phyloP scores from a whole-genome alignment of 1,140 invertebrate genomes.

The Papilio dardanus region DNA sequence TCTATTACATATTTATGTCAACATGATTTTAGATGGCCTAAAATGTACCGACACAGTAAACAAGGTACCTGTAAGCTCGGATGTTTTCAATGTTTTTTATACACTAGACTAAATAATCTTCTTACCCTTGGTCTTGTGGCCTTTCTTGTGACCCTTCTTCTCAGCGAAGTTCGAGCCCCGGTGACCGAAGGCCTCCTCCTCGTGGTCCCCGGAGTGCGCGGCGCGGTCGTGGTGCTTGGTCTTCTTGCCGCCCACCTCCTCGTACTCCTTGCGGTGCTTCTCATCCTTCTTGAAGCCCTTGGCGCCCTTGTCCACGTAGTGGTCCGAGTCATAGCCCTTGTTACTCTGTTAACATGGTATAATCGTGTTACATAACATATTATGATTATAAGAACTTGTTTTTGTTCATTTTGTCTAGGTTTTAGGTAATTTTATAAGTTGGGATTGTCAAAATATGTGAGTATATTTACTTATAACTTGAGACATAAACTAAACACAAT shows the following conservation, averaged over 20 bases:
- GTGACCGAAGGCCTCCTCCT: slow-evolving; percentile 78
- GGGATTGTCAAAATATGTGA: too few species aligned
- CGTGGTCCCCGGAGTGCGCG: slow-evolving; percentile 77
- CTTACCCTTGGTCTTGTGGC: slow-evolving; percentile 83
- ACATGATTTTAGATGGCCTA: too few species aligned
- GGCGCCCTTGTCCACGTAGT: slow-evolving; percentile 82
- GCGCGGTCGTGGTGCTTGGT: slow-evolving; percentile 82
- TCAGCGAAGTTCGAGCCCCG: slow-evolving; percentile 82
- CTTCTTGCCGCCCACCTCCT: slow-evolving; percentile 79
- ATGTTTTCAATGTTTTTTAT: neutral
- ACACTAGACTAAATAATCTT: neutral
- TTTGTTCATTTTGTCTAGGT: too few species aligned
- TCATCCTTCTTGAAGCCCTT: slow-evolving; percentile 82
- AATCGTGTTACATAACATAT: neutral
- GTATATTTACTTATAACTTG: too few species aligned
- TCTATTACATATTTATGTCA: too few species aligned
- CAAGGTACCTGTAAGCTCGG: too few species aligned
- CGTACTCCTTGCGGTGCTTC: slow-evolving; percentile 81
- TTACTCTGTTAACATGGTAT: slow-evolving; percentile 66
- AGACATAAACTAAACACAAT: too few species aligned
- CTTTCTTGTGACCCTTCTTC: slow-evolving; percentile 84
- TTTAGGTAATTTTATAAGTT: too few species aligned
- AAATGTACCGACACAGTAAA: too few species aligned
- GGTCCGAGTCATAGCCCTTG: slow-evolving; percentile 80
- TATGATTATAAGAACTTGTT: neutral